Evolutionary conservation across 2,797 vertebrate species (phyloP).

Genomic region (Linurgus olivaceus): DNA sequence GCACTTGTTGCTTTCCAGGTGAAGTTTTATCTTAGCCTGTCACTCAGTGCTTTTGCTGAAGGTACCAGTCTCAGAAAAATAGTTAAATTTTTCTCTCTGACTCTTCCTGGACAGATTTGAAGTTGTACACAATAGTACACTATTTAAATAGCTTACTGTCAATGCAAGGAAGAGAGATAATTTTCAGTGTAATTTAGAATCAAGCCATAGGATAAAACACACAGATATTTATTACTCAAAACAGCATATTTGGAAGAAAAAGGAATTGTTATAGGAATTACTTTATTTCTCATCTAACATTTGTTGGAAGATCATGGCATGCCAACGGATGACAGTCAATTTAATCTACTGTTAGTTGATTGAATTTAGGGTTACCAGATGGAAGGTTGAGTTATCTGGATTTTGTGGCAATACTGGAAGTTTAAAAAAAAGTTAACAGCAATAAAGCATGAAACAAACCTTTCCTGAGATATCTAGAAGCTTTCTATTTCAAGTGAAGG

Average conservation of each 20-base stretch:
- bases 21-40: neutral
- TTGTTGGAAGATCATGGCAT: constrained; percentile 65
- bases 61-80: neutral
- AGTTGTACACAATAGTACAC: neutral
- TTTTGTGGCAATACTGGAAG: constrained; percentile 64
- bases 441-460: neutral
- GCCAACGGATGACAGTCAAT: constrained; percentile 59
- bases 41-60: neutral
- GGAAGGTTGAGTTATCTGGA: constrained; percentile 56
- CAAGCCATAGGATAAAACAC: neutral
- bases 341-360: constrained; percentile 10
- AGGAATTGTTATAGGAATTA: neutral
- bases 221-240: neutral
- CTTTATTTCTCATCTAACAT: neutral
- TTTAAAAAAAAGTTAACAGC: constrained; percentile 11
- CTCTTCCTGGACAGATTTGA: neutral
- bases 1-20: neutral
- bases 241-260: neutral
- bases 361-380: constrained; percentile 49
- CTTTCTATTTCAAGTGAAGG: neutral
- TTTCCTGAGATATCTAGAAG: neutral
- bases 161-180: neutral
- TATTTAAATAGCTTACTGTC: neutral
- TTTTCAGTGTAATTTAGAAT: neutral
- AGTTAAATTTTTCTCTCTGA: neutral